Evolutionary conservation across 2,888 invertebrate genomes (phyloP), one percentile per base, ranked within the genome.

Genomic region (Linyphia triangularis): DNA sequence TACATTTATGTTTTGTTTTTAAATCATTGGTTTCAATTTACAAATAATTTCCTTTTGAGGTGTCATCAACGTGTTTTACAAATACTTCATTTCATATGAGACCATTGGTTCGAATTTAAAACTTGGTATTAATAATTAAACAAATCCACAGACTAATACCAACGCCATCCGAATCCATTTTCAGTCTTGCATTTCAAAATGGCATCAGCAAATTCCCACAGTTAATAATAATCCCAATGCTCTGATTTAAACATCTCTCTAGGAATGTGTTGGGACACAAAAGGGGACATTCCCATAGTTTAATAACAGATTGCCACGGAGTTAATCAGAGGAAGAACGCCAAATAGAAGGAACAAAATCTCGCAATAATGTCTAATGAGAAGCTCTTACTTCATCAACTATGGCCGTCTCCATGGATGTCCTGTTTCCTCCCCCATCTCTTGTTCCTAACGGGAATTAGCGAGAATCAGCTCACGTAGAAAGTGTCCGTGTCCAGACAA

Each of bases 391-490:
- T 85, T 85, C 85, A 85, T 85, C 85, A 85, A 79, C 69, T 40
- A 79, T 72, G 57, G 72, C 30, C 51, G 78, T 85, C 78, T 85
- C 85, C 70, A 78, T 78, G 72, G 85, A 78, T 78, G 63, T 85
- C 78, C 43, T 63, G 79, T 85, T 85, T 85, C 78, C 77, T 85
- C 28, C 77, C 51, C 77, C 61, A 19, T n/a, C 33, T 33, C 75
- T 84, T 69, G 67, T 75, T 83, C 84, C 61, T 85, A 70, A 65
- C 28, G 72, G 78, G 85, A 78, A 79, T 79, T 72, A 85, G 78
- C 40, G 59, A 7, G 85, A 85, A 85, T 78, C 85, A 85, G 79
- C 85, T 85, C 85, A 79, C 85, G 85, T 85, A 85, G 85, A 85
- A 85, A 78, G 85, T 79, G 78, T 85, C 69, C 77, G 75, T 85